Base-by-base conservation (phyloP, 2,797 vertebrate genomes). In the Tachyglossus aculeatus region DNA sequence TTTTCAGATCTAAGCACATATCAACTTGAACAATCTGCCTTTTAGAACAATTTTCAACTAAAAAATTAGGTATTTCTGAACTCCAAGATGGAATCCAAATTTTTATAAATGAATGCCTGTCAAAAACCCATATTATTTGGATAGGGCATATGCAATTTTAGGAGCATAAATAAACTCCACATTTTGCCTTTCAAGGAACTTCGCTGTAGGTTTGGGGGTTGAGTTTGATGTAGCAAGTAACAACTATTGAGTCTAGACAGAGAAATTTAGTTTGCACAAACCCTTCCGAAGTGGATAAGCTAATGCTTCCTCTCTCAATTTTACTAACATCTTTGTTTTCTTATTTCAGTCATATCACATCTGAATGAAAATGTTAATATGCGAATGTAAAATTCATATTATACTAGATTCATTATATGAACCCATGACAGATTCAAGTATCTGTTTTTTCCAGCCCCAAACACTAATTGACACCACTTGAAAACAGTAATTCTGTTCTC, bases 391-490 rank as follows among this genome's bases (percentile, higher is more conserved):
- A 70, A 80, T 81, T 63, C 65, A 47, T 77, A 88, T 61, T 31
- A 82, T 81, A 75, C 70, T 60, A 51, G 77, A 58, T 59, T 82
- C 60, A 53, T 67, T 57, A 21, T 73, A 80, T 79, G 31, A 44
- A 77, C 56, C 48, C 39, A 15, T 48, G 65, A 67, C 47, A 40
- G 5, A 8, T 53, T 68, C 74, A 14, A 4, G 45, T 36, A 62
- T 29, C 58, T 39, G 1, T 2, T 9, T 48, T 47, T 34, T 38
- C 24, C 24, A 25, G 57, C 67, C 82, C 58, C 51, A 78, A 72
- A 74, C 45, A 56, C 74, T 80, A 65, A 77, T 16, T 14, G 52
- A 44, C 67, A 80, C 73, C 60, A 22, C 13, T 48, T 57, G 40
- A 48, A 66, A 15, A 38, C 1, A 62, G 37, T 48, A 52, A 65